Percentiles rank a stretch among this genome's conserved stretches.
Conservation (phyloP, 1,140 invertebrate species). For the Gonatopus flavifemur region DNA sequence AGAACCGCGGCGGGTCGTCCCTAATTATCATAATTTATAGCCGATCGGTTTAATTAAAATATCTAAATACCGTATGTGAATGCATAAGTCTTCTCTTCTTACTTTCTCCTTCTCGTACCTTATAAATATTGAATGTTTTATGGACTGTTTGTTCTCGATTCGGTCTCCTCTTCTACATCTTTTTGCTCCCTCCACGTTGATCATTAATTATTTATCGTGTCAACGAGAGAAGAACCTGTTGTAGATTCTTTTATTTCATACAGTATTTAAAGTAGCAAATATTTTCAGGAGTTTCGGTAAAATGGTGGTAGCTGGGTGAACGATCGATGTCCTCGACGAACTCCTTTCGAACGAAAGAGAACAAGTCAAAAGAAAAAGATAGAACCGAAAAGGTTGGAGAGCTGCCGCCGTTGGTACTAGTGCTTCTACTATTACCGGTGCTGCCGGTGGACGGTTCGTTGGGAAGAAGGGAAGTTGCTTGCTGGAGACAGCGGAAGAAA, state of each 20-base stretch:
- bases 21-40: constrained; percentile 56
- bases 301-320: constrained; percentile 15
- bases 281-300: constrained; percentile 18
- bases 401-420: background rate
- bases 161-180: constrained; percentile 8
- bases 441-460: constrained; percentile 37
- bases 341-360: too few species aligned
- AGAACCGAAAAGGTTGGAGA: constrained; percentile 26
- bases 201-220: constrained; percentile 57
- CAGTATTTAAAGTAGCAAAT: constrained; percentile 15
- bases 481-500: constrained; percentile 68
- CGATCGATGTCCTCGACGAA: constrained; percentile 38
- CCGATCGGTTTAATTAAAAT: constrained; percentile 54
- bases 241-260: constrained; percentile 6
- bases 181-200: constrained; percentile 8
- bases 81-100: constrained; percentile 7
- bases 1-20: background rate
- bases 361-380: constrained; percentile 31
- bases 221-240: constrained; percentile 42
- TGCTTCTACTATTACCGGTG: background rate
- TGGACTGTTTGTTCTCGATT: constrained; percentile 24
- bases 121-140: constrained; percentile 55
- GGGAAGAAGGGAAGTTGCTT: constrained; percentile 56
- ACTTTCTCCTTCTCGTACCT: constrained; percentile 30
- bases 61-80: constrained; percentile 50